Conservation (phyloP, 2,113 vertebrate species). For the Romanogobio albipinnatus region DNA sequence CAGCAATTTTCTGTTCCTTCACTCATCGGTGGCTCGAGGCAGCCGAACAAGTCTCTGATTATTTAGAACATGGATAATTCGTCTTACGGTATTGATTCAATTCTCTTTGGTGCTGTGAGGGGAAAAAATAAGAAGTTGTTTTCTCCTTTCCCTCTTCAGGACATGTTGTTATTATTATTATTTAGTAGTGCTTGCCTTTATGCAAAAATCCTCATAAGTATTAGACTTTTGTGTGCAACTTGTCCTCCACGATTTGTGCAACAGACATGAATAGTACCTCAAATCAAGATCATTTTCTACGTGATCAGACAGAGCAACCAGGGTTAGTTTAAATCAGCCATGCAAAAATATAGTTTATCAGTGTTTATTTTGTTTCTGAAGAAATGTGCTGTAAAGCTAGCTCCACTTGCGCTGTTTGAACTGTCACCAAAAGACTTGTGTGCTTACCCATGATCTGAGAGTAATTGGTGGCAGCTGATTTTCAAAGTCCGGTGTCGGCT, state of each 20-base stretch:
- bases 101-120: neutral
- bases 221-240: neutral
- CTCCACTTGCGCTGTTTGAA: slow-evolving; percentile 13
- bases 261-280: too few species aligned
- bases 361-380: neutral
- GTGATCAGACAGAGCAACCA: neutral
- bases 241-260: too few species aligned
- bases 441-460: slow-evolving; percentile 39
- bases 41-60: neutral
- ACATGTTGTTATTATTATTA: neutral
- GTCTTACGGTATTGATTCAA: neutral
- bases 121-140: neutral
- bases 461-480: slow-evolving; percentile 53
- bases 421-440: slow-evolving; percentile 39
- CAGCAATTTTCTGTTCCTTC: slow-evolving; percentile 27
- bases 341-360: neutral
- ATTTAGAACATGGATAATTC: slow-evolving; percentile 29
- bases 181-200: neutral
- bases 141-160: slow-evolving; percentile 1
- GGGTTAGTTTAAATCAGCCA: neutral
- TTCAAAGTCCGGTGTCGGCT: slow-evolving; percentile 45
- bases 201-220: neutral
- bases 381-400: neutral
- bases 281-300: neutral
- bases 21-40: slow-evolving; percentile 7